Evolutionary conservation across 2,888 invertebrate genomes (phyloP).

Genomic region (Athalia cordata): DNA sequence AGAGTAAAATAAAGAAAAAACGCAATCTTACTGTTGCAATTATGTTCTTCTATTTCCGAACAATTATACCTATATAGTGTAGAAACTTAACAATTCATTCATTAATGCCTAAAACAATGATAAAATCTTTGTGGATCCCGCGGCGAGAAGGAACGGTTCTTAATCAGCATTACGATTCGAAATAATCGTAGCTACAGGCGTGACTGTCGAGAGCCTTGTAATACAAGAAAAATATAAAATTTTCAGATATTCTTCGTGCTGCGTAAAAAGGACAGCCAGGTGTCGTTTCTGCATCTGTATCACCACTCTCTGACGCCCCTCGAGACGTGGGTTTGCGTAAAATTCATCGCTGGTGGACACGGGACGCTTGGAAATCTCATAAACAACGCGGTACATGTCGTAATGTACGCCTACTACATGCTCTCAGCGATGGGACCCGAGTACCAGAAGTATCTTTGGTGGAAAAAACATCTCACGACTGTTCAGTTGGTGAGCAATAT

Average conservation of each 20-base stretch:
- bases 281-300: slow-evolving; percentile 89
- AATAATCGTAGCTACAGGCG: neutral
- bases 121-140: too few species aligned
- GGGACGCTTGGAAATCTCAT: slow-evolving; percentile 91
- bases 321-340: slow-evolving; percentile 86
- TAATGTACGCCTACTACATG: slow-evolving; percentile 93
- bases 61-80: too few species aligned
- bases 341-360: slow-evolving; percentile 89
- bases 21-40: too few species aligned
- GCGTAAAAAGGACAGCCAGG: slow-evolving; percentile 89
- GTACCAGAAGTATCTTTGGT: slow-evolving; percentile 91
- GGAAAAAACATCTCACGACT: slow-evolving; percentile 91
- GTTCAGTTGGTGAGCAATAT: slow-evolving; percentile 83
- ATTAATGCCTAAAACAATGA: too few species aligned
- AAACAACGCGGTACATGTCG: slow-evolving; percentile 89
- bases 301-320: slow-evolving; percentile 88
- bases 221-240: slow-evolving; percentile 16
- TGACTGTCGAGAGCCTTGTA: neutral
- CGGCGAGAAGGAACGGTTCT: too few species aligned
- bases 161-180: too few species aligned
- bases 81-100: too few species aligned
- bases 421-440: slow-evolving; percentile 89
- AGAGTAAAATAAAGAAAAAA: too few species aligned
- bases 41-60: too few species aligned
- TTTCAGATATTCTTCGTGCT: slow-evolving; percentile 84